Conservation (phyloP, 2,888 invertebrate species). For the Mechanitis mazaeus region DNA sequence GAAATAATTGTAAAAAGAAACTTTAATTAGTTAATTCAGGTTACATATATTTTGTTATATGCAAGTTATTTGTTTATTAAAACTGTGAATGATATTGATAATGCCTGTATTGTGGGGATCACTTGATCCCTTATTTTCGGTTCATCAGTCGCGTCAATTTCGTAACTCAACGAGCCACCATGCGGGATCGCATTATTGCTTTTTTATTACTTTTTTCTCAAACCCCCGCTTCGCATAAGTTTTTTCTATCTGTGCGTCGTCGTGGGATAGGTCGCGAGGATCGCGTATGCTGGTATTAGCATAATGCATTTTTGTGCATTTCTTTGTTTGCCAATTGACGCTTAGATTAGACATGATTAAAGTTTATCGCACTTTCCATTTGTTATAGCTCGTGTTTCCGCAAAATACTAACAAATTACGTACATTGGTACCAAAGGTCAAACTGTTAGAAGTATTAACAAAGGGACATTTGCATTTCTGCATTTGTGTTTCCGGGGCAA, state of each 20-base stretch:
- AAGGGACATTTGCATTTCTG: constrained; percentile 66
- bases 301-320: constrained; percentile 61
- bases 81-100: constrained; percentile 15
- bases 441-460: constrained; percentile 56
- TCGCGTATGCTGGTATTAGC: constrained; percentile 74
- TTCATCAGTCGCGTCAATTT: constrained; percentile 72
- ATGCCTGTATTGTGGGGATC: constrained; percentile 25
- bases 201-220: constrained; percentile 72
- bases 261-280: constrained; percentile 71
- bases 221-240: constrained; percentile 63
- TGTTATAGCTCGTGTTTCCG: constrained; percentile 35
- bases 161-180: constrained; percentile 67
- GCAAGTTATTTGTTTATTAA: neutral
- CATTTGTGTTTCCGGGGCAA: constrained; percentile 54
- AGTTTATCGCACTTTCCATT: constrained; percentile 42
- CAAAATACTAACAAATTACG: constrained; percentile 55
- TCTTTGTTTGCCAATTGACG: constrained; percentile 56
- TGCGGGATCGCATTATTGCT: constrained; percentile 76
- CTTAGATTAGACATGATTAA: constrained; percentile 19
- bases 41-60: too few relatives aligned
- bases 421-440: constrained; percentile 54
- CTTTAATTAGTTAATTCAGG: too few relatives aligned
- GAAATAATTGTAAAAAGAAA: too few relatives aligned
- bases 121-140: constrained; percentile 39
- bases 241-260: constrained; percentile 59